Percentiles rank a stretch among this genome's conserved stretches.
Evolutionary conservation across 2,113 vertebrate species (phyloP).

Genomic region (Rhinoptilus africanus): DNA sequence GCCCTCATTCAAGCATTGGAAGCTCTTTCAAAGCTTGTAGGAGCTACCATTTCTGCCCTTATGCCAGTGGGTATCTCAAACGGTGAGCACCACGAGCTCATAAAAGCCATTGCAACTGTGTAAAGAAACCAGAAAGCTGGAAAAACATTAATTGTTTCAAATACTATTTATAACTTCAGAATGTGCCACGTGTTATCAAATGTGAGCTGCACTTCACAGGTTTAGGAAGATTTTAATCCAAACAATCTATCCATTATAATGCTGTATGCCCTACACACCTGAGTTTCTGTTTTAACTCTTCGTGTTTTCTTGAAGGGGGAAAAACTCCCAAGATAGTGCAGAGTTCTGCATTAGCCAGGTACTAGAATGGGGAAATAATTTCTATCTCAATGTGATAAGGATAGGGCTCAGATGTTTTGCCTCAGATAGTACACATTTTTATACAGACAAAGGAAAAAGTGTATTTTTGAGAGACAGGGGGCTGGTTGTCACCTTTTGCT

Average conservation of each 20-base stretch:
- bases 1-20: background rate
- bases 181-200: background rate
- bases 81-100: background rate
- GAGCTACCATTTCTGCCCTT: background rate
- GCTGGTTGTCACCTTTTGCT: background rate
- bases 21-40: background rate
- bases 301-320: background rate
- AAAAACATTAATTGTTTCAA: background rate
- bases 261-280: background rate
- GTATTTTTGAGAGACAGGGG: background rate
- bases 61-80: background rate
- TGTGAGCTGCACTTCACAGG: background rate
- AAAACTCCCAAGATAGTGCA: background rate
- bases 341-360: background rate
- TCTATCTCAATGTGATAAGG: background rate
- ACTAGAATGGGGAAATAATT: background rate
- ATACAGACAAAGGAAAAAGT: background rate
- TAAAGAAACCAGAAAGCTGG: background rate
- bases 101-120: background rate
- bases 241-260: background rate
- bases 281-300: background rate
- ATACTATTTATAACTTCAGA: background rate
- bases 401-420: background rate
- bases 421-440: background rate
- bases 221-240: background rate